Percentiles rank a stretch among this genome's conserved stretches.
These are phyloP conservation scores for Lathronympha strigana DNA, from an alignment of 2,888 invertebrate genomes.

Conservation along the genomic window DNA sequence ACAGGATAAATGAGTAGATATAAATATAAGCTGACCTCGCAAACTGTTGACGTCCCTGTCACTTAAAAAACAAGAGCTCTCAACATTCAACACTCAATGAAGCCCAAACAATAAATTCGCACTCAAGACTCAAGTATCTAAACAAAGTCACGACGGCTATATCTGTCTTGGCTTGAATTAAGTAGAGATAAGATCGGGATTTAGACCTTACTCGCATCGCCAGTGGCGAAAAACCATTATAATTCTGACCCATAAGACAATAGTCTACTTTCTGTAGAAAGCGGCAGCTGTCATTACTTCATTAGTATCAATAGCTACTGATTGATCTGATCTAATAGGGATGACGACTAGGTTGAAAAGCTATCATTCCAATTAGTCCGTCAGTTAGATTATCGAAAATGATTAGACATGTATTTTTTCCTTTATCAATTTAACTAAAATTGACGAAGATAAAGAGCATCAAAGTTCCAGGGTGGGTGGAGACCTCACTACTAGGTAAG, in stretches of 20 bases:
- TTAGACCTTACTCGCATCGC: neutral
- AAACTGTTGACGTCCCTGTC: neutral
- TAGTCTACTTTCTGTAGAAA: no score
- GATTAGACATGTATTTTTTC: no score
- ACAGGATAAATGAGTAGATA: neutral
- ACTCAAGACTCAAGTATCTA: slow-evolving; percentile 10
- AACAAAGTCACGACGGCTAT: slow-evolving; percentile 21
- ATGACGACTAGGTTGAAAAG: no score
- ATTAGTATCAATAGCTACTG: no score
- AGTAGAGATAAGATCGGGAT: slow-evolving; percentile 31
- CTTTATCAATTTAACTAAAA: no score
- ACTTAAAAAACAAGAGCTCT: slow-evolving; percentile 9
- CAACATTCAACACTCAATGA: slow-evolving; percentile 2
- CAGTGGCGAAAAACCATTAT: neutral
- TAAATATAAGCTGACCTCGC: neutral
- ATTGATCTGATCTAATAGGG: no score
- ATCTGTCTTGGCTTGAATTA: slow-evolving; percentile 23
- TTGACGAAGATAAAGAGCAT: no score
- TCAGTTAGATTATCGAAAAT: no score
- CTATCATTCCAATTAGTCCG: no score
- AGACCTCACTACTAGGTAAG: no score
- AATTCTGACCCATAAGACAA: neutral
- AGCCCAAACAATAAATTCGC: slow-evolving; percentile 13
- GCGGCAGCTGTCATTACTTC: neutral
- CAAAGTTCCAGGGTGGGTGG: no score